These are phyloP conservation scores for Hydropotes inermis DNA, from an alignment of 2,113 vertebrate genomes.

Conservation along the genomic window DNA sequence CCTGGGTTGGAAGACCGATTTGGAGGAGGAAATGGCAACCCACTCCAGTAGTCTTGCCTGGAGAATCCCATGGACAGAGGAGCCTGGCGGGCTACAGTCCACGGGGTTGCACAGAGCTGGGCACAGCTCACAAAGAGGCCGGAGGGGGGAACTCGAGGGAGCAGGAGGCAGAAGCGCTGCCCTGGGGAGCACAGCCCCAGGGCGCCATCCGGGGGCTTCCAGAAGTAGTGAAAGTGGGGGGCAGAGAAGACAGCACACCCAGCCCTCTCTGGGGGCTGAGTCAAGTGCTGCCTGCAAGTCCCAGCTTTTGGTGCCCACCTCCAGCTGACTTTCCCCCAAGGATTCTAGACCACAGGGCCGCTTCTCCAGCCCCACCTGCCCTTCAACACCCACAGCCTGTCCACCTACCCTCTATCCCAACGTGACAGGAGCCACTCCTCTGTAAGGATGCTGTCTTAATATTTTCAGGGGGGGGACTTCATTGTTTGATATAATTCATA, in stretches of 20 bases:
- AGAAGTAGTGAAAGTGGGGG: background rate
- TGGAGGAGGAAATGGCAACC: background rate
- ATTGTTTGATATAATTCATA: background rate
- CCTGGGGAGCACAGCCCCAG: background rate
- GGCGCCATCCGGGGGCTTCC: background rate
- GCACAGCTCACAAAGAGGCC: background rate
- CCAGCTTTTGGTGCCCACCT: background rate
- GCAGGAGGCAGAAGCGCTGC: background rate
- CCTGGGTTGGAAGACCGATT: rapidly evolving
- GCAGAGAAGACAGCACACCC: background rate
- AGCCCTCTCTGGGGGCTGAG: background rate
- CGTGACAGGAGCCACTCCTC: background rate
- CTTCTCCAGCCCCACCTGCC: background rate
- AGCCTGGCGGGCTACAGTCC: background rate
- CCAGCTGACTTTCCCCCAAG: background rate
- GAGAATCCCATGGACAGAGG: background rate
- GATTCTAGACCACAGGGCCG: background rate
- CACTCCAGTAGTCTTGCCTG: background rate
- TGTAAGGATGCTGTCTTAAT: background rate
- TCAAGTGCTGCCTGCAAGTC: background rate
- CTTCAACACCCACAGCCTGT: background rate
- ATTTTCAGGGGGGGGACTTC: rapidly evolving
- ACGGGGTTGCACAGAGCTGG: rapidly evolving
- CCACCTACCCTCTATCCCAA: background rate
- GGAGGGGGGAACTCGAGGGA: background rate